Conservation (phyloP, 2,888 invertebrate species). For the Cylloceria caligata region DNA sequence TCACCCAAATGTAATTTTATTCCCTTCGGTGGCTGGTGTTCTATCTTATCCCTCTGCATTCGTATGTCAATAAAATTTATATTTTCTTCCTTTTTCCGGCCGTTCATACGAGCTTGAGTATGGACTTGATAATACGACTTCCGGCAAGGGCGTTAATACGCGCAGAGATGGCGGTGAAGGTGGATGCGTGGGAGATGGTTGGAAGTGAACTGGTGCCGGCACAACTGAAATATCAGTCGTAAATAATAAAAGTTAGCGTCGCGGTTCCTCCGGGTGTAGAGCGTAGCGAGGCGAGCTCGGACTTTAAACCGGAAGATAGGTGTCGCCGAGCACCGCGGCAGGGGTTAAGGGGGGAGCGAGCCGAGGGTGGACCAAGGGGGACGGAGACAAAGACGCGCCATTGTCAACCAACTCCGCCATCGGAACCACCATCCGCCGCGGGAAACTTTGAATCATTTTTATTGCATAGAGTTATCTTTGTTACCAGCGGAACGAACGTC, state of each 20-base stretch:
- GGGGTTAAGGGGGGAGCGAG: slow-evolving; percentile 68
- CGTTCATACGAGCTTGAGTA: background rate
- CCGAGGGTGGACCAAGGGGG: slow-evolving; percentile 68
- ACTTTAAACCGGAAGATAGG: slow-evolving; percentile 85
- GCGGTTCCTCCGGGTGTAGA: slow-evolving; percentile 81
- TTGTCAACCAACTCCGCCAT: slow-evolving; percentile 84
- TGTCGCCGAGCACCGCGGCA: slow-evolving; percentile 83
- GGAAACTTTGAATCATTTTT: slow-evolving; percentile 85
- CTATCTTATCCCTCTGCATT: slow-evolving; percentile 47
- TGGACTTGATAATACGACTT: slow-evolving; percentile 69
- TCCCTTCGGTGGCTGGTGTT: background rate
- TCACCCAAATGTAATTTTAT: no score
- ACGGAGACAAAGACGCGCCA: slow-evolving; percentile 84
- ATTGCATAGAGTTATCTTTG: slow-evolving; percentile 85
- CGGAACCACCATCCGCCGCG: slow-evolving; percentile 85
- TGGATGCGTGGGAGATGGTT: slow-evolving; percentile 40
- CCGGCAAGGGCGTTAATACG: slow-evolving; percentile 70
- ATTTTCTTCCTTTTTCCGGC: background rate
- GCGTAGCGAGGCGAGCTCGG: slow-evolving; percentile 79
- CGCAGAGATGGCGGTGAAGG: slow-evolving; percentile 49
- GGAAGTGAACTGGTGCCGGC: slow-evolving; percentile 65
- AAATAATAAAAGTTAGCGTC: slow-evolving; percentile 84
- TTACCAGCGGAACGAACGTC: slow-evolving; percentile 84
- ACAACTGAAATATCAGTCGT: slow-evolving; percentile 84
- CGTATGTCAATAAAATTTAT: slow-evolving; percentile 19